Percentiles rank a stretch among this genome's conserved stretches.
phyloP scores from a whole-genome alignment of 2,113 vertebrate species.

The Epinephelus cyanopodus region DNA sequence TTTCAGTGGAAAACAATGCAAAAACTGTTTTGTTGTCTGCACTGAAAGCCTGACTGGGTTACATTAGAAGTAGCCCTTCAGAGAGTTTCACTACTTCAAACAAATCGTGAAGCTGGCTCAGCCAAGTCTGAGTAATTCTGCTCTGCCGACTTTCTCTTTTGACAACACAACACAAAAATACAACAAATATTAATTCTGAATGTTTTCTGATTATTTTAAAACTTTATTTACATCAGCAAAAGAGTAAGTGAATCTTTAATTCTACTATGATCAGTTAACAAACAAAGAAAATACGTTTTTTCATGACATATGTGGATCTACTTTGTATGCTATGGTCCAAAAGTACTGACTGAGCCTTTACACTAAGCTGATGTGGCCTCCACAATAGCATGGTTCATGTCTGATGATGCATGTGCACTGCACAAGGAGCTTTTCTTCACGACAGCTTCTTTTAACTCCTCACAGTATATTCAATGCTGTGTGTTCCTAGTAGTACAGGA shows the following conservation, averaged over 20 bases:
- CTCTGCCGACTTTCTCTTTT: background rate
- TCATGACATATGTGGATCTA: background rate
- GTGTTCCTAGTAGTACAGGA: background rate
- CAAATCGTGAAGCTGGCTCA: constrained; percentile 4
- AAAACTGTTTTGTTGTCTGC: constrained; percentile 33
- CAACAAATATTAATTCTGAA: background rate
- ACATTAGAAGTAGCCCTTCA: constrained; percentile 23
- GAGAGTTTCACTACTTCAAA: constrained; percentile 40
- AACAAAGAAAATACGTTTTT: background rate
- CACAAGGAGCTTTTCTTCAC: background rate
- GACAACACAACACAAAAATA: background rate
- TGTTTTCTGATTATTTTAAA: background rate
- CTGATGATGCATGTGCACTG: background rate
- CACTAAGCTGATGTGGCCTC: background rate
- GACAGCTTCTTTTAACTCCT: background rate
- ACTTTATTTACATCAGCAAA: background rate
- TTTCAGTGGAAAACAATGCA: constrained; percentile 61
- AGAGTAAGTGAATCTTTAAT: background rate
- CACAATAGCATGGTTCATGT: background rate
- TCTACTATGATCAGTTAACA: background rate
- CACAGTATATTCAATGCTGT: background rate
- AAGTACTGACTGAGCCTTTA: background rate
- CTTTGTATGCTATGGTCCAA: background rate
- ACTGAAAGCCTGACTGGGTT: constrained; percentile 28
- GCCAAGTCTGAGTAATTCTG: background rate